Evolutionary conservation across 2,113 vertebrate genomes (phyloP), one percentile per base, ranked within the genome.

Genomic region (Strix aluco): DNA sequence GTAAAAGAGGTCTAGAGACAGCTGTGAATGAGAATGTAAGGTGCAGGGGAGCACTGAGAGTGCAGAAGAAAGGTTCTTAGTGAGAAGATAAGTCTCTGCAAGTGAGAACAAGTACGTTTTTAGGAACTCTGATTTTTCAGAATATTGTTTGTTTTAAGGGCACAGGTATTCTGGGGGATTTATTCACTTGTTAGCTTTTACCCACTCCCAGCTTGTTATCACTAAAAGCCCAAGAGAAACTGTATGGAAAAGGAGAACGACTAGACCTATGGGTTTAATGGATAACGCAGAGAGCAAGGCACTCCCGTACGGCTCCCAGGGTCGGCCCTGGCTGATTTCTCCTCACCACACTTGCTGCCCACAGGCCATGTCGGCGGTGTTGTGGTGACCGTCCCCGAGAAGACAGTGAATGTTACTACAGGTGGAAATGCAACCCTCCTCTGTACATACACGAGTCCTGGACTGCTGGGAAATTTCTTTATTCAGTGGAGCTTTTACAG

Each of bases 401-500:
- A 74, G 59, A 63, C 7, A 13, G 80, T 97, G 71, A 98, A 97
- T 7, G 96, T 97, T 75, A 97, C 92, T 0, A 72, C 69, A 8
- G 97, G 97, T 18, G 91, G 94, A 30, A 98, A 86, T 0, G 84
- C 51, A 38, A 97, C 97, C 18, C 96, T 98, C 6, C 88, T 96
- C 87, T 98, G 97, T 79, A 95, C 91, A 0, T 98, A 97, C 67
- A 44, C 7, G 0, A 67, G 19, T 20, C 13, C 81, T 34, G 42
- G 2, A 69, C 10, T 18, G 0, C 40, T 79, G 66, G 82, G 18
- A 29, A 70, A 94, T 6, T 86, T 97, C 67, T 82, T 97, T 32
- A 93, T 98, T 81, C 96, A 98, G 84, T 98, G 98, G 98, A 97
- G 75, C 46, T 95, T 98, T 54, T 94, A 97, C 84, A 95, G 94